Evolutionary conservation across 2,888 invertebrate species (phyloP).

Genomic region (Melanchra persicariae): DNA sequence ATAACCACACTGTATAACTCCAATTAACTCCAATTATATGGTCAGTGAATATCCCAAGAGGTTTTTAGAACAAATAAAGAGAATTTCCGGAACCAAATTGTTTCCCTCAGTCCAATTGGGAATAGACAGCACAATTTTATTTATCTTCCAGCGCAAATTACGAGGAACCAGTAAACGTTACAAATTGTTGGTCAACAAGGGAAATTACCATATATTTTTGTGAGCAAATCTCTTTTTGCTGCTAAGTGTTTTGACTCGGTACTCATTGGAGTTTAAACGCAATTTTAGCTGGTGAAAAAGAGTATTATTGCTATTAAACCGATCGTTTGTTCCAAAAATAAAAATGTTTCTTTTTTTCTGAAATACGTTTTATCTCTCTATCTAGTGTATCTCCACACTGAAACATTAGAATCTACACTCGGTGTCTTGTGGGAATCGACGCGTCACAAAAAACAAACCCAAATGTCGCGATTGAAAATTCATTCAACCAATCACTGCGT

Average conservation of each 20-base stretch:
- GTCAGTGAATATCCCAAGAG: slow-evolving; percentile 37
- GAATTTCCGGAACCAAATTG: slow-evolving; percentile 46
- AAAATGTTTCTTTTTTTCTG: too few species aligned
- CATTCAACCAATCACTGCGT: background rate
- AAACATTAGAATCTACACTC: too few species aligned
- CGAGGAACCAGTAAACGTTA: slow-evolving; percentile 19
- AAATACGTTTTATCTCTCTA: too few species aligned
- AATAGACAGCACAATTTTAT: slow-evolving; percentile 36
- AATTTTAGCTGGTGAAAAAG: background rate
- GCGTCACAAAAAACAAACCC: background rate
- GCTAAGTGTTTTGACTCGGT: background rate
- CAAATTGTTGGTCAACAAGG: slow-evolving; percentile 24
- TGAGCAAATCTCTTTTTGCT: slow-evolving; percentile 8
- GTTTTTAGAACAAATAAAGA: slow-evolving; percentile 37
- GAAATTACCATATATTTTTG: slow-evolving; percentile 26
- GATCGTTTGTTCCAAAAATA: too few species aligned
- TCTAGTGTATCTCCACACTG: too few species aligned
- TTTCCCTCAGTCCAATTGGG: slow-evolving; percentile 40
- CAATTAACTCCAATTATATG: slow-evolving; percentile 41
- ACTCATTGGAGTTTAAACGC: background rate
- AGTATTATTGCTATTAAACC: background rate
- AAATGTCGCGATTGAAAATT: background rate
- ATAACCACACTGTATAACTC: slow-evolving; percentile 18
- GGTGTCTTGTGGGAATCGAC: background rate
- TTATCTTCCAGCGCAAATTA: slow-evolving; percentile 37